Conservation (phyloP, 2,113 vertebrate genomes). For the Pluvianellus socialis region DNA sequence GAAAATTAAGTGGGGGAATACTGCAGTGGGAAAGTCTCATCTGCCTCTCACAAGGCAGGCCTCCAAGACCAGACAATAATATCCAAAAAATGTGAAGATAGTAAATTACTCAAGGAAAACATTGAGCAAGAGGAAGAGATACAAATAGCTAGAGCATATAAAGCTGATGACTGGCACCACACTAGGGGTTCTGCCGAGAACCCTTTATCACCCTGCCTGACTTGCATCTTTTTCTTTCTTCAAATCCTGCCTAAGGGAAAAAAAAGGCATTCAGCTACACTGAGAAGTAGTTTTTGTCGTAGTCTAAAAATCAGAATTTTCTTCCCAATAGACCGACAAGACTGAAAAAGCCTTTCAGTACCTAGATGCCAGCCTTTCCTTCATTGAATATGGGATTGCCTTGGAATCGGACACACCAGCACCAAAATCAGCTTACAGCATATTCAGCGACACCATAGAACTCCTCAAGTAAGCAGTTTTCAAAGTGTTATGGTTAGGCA, state of each 20-base stretch:
- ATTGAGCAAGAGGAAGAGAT: neutral
- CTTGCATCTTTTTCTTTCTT: neutral
- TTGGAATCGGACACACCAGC: slow-evolving; percentile 83
- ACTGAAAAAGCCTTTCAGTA: slow-evolving; percentile 88
- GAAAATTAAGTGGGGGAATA: neutral
- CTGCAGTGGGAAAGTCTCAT: neutral
- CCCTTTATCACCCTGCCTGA: neutral
- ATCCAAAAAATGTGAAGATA: neutral
- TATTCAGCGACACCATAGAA: slow-evolving; percentile 87
- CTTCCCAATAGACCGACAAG: slow-evolving; percentile 80
- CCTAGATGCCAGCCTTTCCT: slow-evolving; percentile 88
- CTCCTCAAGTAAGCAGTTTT: slow-evolving; percentile 85
- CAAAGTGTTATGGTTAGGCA: neutral
- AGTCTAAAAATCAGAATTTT: neutral
- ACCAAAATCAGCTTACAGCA: slow-evolving; percentile 84
- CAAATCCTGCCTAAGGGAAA: neutral
- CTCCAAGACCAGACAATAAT: neutral
- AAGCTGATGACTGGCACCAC: neutral
- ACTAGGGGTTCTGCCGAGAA: neutral
- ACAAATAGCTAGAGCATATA: neutral
- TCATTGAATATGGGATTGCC: slow-evolving; percentile 88
- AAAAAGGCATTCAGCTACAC: neutral
- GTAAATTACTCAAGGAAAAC: neutral
- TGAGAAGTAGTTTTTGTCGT: neutral
- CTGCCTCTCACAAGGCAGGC: neutral